Evolutionary conservation across 2,797 vertebrate genomes (phyloP), one percentile per base, ranked within the genome.

Genomic region (Sibirionetta formosa): DNA sequence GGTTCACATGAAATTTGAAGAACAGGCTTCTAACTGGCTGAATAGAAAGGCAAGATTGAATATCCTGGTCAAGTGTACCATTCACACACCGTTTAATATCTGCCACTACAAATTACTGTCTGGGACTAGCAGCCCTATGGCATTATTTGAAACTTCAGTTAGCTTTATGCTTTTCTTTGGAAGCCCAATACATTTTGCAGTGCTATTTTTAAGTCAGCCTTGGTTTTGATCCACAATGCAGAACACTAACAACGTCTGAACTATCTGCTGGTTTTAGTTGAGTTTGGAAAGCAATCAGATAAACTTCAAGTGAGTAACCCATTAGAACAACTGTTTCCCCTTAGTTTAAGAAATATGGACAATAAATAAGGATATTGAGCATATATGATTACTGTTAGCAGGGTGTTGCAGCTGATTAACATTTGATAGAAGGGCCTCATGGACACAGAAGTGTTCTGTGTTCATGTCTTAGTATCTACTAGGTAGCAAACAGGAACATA

Each of bases 201-300:
- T 56, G 75, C 69, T 95, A 54, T 87, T 85, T 96, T 92, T 66
- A 94, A 89, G 57, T 77, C 79, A 95, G 73, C n/a, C 65, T 60
- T 78, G 69, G 60, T 61, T 82, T 27, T 14, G 14, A 70, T 82
- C 75, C 42, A 35, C 64, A 18, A 4, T 14, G 14, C 50, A 50
- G 78, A 85, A 54, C 70, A 40, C 61, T 61, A 58, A 87, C 51
- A n/a, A 14, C 24, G 26, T 36, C 83, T 57, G 68, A 61, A 38
- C 70, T 54, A 23, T 13, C 65, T 82, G 65, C 54, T 91, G 57
- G 23, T 72, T 77, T 85, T 80, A 63, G 33, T 77, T 92, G 35
- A 38, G 13, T n/a, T 61, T 80, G 68, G 71, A 85, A 85, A 81
- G 38, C 15, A 13, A 63, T 70, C 46, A 36, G 86, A 65, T 51